phyloP scores from a whole-genome alignment of 2,113 vertebrate species.

The Nematolebias whitei region DNA sequence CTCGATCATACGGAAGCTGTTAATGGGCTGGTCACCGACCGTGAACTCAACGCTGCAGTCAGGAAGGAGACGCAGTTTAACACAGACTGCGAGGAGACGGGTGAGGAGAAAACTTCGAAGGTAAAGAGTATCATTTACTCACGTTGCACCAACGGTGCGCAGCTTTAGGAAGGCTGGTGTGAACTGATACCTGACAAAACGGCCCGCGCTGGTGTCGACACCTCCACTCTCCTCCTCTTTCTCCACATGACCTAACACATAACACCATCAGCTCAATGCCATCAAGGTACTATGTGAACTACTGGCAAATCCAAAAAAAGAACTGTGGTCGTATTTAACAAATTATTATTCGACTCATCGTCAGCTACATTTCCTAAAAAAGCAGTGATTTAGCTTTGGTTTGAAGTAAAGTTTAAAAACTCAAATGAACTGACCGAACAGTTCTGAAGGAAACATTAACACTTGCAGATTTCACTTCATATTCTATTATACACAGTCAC shows the following conservation, averaged over 20 bases:
- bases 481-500: too few species aligned
- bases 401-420: background rate
- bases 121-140: slow-evolving; percentile 66
- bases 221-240: slow-evolving; percentile 86
- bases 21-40: slow-evolving; percentile 92
- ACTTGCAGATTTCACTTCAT: too few species aligned
- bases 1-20: slow-evolving; percentile 97
- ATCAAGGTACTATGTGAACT: background rate
- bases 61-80: slow-evolving; percentile 11
- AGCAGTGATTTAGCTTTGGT: background rate
- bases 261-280: background rate
- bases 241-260: slow-evolving; percentile 80
- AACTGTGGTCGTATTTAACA: too few species aligned
- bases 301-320: background rate
- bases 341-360: background rate
- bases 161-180: slow-evolving; percentile 95
- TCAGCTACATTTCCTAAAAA: background rate
- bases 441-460: too few species aligned
- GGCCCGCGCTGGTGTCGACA: slow-evolving; percentile 86
- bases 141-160: slow-evolving; percentile 96
- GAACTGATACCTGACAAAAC: slow-evolving; percentile 98
- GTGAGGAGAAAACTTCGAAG: background rate
- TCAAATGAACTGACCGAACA: background rate
- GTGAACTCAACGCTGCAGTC: slow-evolving; percentile 94
- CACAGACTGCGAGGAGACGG: background rate